Percentiles rank a stretch among this genome's conserved stretches.
phyloP scores from a whole-genome alignment of 2,888 invertebrate species.

The Diaperis boleti region DNA sequence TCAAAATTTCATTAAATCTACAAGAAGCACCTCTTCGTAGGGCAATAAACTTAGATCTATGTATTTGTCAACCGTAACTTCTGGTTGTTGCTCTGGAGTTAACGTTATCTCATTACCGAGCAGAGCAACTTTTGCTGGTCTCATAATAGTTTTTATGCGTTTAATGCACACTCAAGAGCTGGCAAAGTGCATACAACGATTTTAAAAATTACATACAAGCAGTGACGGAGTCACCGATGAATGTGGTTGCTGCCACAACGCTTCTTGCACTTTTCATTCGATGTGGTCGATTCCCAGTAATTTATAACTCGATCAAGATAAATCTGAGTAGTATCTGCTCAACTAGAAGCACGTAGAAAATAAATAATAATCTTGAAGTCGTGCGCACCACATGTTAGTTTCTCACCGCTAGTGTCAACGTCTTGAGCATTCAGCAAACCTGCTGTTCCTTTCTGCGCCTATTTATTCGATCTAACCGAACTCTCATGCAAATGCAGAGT shows the following conservation, averaged over 20 bases:
- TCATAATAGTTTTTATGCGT: background rate
- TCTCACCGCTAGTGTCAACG: conserved; percentile 17
- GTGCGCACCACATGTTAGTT: conserved; percentile 12
- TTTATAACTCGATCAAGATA: conserved; percentile 16
- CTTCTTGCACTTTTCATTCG: conserved; percentile 9
- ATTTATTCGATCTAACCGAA: conserved; percentile 7
- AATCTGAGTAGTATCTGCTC: conserved; percentile 9
- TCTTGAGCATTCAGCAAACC: conserved; percentile 3
- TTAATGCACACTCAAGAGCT: background rate
- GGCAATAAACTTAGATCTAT: too few relatives aligned
- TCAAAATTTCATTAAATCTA: too few relatives aligned
- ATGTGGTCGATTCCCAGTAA: background rate
- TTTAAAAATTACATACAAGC: background rate
- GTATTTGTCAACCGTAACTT: too few relatives aligned
- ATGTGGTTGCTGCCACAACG: conserved; percentile 3
- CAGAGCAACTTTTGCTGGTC: background rate
- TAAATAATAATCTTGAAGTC: conserved; percentile 15
- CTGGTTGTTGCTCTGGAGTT: too few relatives aligned
- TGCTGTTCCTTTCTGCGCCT: background rate
- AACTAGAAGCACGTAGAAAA: conserved; percentile 9
- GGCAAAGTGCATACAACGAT: too few relatives aligned
- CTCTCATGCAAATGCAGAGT: conserved; percentile 22
- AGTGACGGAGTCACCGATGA: background rate
- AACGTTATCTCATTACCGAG: too few relatives aligned
- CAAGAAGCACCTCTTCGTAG: too few relatives aligned